phyloP scores from a whole-genome alignment of 2,888 invertebrate species.

The Xestia rhomboidea region DNA sequence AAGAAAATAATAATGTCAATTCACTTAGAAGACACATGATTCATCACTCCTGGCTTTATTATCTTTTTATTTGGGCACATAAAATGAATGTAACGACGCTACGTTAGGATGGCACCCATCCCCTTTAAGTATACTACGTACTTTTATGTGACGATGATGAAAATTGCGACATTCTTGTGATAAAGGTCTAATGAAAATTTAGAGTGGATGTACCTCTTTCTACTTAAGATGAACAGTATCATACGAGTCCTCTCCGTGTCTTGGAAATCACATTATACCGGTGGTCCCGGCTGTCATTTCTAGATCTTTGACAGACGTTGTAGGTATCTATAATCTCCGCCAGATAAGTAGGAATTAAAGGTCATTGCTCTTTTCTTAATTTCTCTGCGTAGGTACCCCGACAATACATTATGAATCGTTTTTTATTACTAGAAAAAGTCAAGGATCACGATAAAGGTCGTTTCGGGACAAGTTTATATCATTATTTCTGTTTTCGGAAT shows the following conservation, averaged over 20 bases:
- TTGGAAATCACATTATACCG: neutral
- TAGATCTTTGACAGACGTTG: neutral
- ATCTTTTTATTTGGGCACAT: constrained; percentile 48
- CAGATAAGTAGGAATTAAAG: no score
- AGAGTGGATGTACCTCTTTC: neutral
- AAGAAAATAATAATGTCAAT: constrained; percentile 36
- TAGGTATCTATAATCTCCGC: no score
- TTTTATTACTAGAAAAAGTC: no score
- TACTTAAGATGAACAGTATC: neutral
- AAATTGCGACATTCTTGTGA: constrained; percentile 24
- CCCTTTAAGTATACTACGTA: constrained; percentile 2
- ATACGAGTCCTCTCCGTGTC: neutral
- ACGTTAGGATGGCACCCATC: constrained; percentile 11
- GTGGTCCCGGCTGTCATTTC: neutral
- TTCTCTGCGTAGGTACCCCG: no score
- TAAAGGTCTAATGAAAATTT: constrained; percentile 7
- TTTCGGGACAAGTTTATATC: no score
- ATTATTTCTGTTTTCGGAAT: no score
- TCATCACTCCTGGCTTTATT: constrained; percentile 49
- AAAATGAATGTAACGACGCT: constrained; percentile 32
- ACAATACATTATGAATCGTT: no score
- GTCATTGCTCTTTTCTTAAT: no score
- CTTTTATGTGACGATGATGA: constrained; percentile 39
- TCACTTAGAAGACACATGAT: constrained; percentile 53
- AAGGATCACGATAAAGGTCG: no score